Percentiles rank a stretch among this genome's conserved stretches.
Evolutionary conservation across 2,888 invertebrate species (phyloP).

Genomic region (Drosophila algonquin): DNA sequence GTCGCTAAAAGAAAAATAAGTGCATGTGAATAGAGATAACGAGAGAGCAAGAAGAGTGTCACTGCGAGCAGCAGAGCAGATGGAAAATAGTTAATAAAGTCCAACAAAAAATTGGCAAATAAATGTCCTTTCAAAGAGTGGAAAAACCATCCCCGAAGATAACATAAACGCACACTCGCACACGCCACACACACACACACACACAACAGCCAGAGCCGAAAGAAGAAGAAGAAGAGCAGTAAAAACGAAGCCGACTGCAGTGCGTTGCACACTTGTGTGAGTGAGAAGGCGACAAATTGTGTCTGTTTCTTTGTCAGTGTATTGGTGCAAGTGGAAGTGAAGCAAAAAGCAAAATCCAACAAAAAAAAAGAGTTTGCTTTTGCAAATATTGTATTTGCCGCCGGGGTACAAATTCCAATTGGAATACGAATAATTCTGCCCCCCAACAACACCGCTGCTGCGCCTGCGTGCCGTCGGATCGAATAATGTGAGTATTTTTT

Average conservation of each 20-base stretch:
- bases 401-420: constrained; percentile 77
- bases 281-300: not conserved
- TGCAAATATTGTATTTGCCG: constrained; percentile 52
- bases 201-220: not conserved
- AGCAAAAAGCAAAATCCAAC: constrained; percentile 7
- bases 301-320: constrained; percentile 13
- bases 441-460: constrained; percentile 55
- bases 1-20: constrained; percentile 30
- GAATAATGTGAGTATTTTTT: constrained; percentile 15
- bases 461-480: constrained; percentile 62
- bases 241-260: constrained; percentile 10
- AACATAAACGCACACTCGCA: not conserved
- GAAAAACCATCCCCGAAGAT: constrained; percentile 2
- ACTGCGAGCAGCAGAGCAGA: not conserved
- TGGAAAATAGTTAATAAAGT: not conserved
- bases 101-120: not conserved
- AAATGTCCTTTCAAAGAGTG: not conserved
- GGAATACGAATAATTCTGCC: constrained; percentile 35
- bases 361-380: constrained; percentile 42
- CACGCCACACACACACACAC: not conserved
- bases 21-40: constrained; percentile 28
- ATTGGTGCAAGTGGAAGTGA: constrained; percentile 25
- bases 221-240: constrained; percentile 1
- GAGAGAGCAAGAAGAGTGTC: not conserved
- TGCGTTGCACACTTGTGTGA: constrained; percentile 25